Evolutionary conservation across 2,888 invertebrate species (phyloP).

Genomic region (Epinotia bilunana): DNA sequence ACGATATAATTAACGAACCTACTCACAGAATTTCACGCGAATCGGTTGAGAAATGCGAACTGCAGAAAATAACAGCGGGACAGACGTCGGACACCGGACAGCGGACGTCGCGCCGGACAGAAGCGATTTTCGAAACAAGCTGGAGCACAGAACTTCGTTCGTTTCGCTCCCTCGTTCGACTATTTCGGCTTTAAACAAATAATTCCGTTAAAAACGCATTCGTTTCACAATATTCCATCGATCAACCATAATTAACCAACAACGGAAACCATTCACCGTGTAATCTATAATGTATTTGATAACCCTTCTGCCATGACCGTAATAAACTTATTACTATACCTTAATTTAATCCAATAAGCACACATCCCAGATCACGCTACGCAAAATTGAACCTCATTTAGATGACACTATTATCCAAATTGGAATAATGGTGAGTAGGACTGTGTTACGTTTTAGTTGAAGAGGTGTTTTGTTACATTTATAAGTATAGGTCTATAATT

Average conservation of each 20-base stretch:
- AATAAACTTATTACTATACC: slow-evolving; percentile 19
- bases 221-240: slow-evolving; percentile 24
- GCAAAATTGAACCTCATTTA: background rate
- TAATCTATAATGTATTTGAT: slow-evolving; percentile 38
- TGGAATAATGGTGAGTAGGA: background rate
- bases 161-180: too few species aligned
- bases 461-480: slow-evolving; percentile 1
- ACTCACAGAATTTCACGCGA: too few species aligned
- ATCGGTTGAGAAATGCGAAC: too few species aligned
- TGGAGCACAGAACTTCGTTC: too few species aligned
- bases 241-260: slow-evolving; percentile 33
- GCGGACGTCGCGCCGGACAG: too few species aligned
- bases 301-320: slow-evolving; percentile 38
- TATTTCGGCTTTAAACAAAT: background rate
- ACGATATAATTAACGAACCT: too few species aligned
- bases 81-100: too few species aligned
- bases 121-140: too few species aligned
- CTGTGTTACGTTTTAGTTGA: background rate
- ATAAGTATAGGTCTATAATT: slow-evolving; percentile 20
- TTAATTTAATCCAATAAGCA: background rate
- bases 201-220: slow-evolving; percentile 22
- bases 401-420: background rate
- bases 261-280: slow-evolving; percentile 31
- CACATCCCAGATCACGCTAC: background rate
- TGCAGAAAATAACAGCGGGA: too few species aligned